Conservation (phyloP, 2,113 vertebrate genomes). For the Neofelis nebulosa region DNA sequence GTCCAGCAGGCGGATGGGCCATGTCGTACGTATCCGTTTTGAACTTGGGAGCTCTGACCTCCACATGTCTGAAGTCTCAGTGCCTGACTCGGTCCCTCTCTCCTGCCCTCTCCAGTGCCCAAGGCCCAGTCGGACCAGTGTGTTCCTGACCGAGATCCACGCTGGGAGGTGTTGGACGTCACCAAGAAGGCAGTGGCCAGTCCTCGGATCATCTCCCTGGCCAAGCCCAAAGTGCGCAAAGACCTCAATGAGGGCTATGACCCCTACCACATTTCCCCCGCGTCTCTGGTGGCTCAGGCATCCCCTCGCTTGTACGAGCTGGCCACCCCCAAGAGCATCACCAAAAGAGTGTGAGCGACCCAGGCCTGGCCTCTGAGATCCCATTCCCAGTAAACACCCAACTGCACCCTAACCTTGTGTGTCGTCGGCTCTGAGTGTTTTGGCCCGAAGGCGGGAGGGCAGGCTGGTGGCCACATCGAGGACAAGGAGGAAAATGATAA, state of each 20-base stretch:
- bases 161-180: slow-evolving; percentile 49
- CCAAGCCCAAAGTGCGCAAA: slow-evolving; percentile 73
- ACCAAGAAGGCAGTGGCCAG: slow-evolving; percentile 72
- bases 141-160: slow-evolving; percentile 69
- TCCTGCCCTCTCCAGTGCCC: slow-evolving; percentile 51
- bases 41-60: background rate
- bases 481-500: background rate
- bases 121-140: slow-evolving; percentile 65
- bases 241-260: slow-evolving; percentile 58
- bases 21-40: rapidly evolving
- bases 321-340: slow-evolving; percentile 62
- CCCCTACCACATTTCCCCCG: slow-evolving; percentile 70
- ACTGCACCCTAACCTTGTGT: background rate
- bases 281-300: slow-evolving; percentile 56
- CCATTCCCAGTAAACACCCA: slow-evolving; percentile 32
- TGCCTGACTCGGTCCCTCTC: background rate
- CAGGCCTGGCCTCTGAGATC: background rate
- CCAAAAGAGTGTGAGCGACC: slow-evolving; percentile 41
- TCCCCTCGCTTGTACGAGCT: slow-evolving; percentile 76
- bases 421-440: background rate
- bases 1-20: rapidly evolving
- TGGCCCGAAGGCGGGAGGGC: background rate
- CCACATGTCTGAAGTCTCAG: rapidly evolving
- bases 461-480: too few species aligned
- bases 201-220: slow-evolving; percentile 66